Evolutionary conservation across 2,797 vertebrate genomes (phyloP).

Genomic region (Pipistrellus kuhlii): DNA sequence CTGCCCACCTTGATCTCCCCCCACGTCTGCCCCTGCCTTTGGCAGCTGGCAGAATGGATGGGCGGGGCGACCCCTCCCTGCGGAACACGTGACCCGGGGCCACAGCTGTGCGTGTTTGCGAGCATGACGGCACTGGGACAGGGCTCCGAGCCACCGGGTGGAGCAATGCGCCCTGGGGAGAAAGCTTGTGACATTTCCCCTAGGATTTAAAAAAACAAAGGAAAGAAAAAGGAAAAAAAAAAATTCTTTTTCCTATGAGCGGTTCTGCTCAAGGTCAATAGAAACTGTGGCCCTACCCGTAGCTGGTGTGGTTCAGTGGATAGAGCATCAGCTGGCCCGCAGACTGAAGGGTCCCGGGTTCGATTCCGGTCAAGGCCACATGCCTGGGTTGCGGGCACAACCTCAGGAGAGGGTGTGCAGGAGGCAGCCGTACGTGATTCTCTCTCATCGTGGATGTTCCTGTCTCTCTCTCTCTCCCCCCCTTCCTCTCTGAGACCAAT

Average conservation of each 20-base stretch:
- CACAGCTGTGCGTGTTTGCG: slow-evolving; percentile 78
- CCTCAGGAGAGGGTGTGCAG: too few relatives aligned
- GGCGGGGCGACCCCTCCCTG: slow-evolving; percentile 38
- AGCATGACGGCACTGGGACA: slow-evolving; percentile 84
- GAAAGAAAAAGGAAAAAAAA: too few relatives aligned
- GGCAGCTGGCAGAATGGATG: slow-evolving; percentile 57
- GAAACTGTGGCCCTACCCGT: background rate
- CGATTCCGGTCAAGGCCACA: too few relatives aligned
- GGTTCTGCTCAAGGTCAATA: slow-evolving; percentile 40
- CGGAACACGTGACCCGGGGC: slow-evolving; percentile 71
- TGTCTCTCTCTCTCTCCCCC: too few relatives aligned
- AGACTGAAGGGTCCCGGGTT: too few relatives aligned
- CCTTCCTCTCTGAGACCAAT: too few relatives aligned
- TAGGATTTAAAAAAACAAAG: slow-evolving; percentile 57
- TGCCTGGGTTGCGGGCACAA: rapidly evolving
- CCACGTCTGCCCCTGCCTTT: slow-evolving; percentile 56
- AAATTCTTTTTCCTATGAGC: background rate
- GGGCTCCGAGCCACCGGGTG: slow-evolving; percentile 87
- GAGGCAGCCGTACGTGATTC: too few relatives aligned
- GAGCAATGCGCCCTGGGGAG: slow-evolving; percentile 79
- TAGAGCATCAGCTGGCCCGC: too few relatives aligned
- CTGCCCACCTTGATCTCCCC: slow-evolving; percentile 30
- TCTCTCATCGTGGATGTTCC: too few relatives aligned
- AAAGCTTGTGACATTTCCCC: slow-evolving; percentile 72
- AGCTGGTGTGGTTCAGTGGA: too few relatives aligned